Percentiles rank a stretch among this genome's conserved stretches.
These are phyloP conservation scores for Hormaphis cornu DNA, from an alignment of 1,140 invertebrate genomes.

Conservation along the genomic window DNA sequence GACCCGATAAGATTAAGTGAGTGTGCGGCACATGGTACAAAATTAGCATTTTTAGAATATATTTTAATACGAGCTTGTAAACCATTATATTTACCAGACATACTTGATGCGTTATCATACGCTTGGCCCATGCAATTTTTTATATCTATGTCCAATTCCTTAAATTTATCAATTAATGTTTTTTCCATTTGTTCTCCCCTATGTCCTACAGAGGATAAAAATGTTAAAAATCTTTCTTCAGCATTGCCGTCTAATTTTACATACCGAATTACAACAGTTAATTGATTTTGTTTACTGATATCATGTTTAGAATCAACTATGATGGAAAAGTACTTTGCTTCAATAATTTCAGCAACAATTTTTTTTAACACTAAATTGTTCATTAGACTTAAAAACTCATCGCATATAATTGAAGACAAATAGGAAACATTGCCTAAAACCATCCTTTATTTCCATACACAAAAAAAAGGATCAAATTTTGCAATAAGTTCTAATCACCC, in stretches of 20 bases:
- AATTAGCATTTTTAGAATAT: conserved; percentile 37
- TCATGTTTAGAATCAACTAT: conserved; percentile 2
- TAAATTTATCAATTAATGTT: background rate
- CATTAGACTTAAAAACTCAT: conserved; percentile 42
- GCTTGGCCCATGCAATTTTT: conserved; percentile 35
- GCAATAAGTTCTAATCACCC: conserved; percentile 37
- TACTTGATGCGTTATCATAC: conserved; percentile 39
- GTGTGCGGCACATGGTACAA: conserved; percentile 40
- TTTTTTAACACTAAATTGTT: background rate
- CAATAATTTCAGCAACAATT: background rate
- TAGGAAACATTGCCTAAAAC: conserved; percentile 37
- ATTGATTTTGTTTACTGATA: conserved; percentile 13
- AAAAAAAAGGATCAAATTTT: conserved; percentile 41
- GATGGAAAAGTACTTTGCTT: conserved; percentile 12
- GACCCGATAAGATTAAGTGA: conserved; percentile 40
- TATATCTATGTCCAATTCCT: background rate
- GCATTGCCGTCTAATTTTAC: conserved; percentile 6
- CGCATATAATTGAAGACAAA: conserved; percentile 40
- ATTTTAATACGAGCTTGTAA: conserved; percentile 40
- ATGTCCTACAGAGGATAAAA: conserved; percentile 2
- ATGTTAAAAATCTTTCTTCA: background rate
- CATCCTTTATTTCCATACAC: conserved; percentile 40
- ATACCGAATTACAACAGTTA: conserved; percentile 5
- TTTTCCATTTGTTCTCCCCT: background rate
- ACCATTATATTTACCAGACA: conserved; percentile 38